phyloP scores from a whole-genome alignment of 1,140 invertebrate genomes.

The Diachasma alloeum region DNA sequence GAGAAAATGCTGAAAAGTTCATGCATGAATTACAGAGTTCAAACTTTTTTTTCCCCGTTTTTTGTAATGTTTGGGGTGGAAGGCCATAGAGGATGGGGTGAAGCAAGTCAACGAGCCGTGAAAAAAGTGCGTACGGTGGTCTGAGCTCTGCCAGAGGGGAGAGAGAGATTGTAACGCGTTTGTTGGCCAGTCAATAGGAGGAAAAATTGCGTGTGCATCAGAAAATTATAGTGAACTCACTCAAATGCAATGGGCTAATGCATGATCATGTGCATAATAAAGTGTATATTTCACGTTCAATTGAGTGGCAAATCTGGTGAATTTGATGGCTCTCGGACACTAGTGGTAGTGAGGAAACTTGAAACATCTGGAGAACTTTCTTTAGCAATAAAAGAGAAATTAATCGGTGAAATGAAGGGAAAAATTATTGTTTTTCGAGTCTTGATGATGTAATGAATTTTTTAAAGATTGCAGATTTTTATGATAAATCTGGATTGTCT shows the following conservation, averaged over 20 bases:
- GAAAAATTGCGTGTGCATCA: constrained; percentile 28
- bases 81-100: constrained; percentile 10
- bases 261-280: constrained; percentile 1
- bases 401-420: neutral
- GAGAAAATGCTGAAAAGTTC: neutral
- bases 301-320: constrained; percentile 10
- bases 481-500: neutral
- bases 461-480: neutral
- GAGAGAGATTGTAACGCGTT: neutral
- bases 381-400: too few species aligned
- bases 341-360: too few species aligned
- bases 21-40: neutral
- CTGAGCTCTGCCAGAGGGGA: constrained; percentile 9
- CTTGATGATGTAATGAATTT: neutral
- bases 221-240: neutral
- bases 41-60: neutral
- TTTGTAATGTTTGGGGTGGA: constrained; percentile 15
- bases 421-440: neutral
- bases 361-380: too few species aligned
- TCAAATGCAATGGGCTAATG: constrained; percentile 9
- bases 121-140: constrained; percentile 30
- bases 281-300: constrained; percentile 27
- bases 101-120: constrained; percentile 43
- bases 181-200: neutral
- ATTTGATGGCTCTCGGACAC: neutral